A percentile compares a stretch with the other conserved stretches of the same genome.
These are phyloP conservation scores for Motacilla alba DNA, from an alignment of 2,113 vertebrate genomes.

Conservation along the genomic window DNA sequence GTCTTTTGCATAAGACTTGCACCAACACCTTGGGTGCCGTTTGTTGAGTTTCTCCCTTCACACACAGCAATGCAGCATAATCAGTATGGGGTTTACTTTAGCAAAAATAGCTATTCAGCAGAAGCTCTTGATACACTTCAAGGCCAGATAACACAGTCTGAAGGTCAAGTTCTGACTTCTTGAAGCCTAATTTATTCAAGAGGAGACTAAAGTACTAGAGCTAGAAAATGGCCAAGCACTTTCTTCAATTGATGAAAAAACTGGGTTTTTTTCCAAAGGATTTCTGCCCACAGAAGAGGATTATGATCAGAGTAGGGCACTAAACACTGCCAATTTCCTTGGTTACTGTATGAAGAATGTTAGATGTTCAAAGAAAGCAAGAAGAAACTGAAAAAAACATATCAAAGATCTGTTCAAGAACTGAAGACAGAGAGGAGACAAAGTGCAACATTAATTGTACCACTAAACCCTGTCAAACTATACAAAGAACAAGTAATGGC, in stretches of 20 bases:
- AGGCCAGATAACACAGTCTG: conserved; percentile 24
- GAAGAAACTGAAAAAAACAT: conserved; percentile 16
- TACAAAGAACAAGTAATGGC: not conserved
- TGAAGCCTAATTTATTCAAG: conserved; percentile 61
- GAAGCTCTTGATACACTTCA: conserved; percentile 23
- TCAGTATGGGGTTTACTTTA: not conserved
- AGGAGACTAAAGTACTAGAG: conserved; percentile 30
- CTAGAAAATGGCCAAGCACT: conserved; percentile 49
- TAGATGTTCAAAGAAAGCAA: conserved; percentile 58
- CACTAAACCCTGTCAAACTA: conserved; percentile 25
- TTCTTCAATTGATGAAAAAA: conserved; percentile 49
- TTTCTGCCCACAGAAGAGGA: conserved; percentile 54
- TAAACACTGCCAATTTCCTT: conserved; percentile 67
- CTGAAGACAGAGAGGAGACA: not conserved
- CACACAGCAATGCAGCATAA: not conserved
- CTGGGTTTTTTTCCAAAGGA: not conserved
- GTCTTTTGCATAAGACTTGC: not conserved
- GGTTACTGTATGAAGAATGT: conserved; percentile 61
- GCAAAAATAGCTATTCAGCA: conserved; percentile 33
- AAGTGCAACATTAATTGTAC: conserved; percentile 5
- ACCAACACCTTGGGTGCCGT: not conserved
- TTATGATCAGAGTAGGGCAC: conserved; percentile 47
- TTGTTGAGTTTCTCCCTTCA: not conserved
- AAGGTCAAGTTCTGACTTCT: conserved; percentile 56
- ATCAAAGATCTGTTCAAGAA: conserved; percentile 50